Conservation (phyloP, 2,797 vertebrate species). For the Acrossocheilus wenchowensis region DNA sequence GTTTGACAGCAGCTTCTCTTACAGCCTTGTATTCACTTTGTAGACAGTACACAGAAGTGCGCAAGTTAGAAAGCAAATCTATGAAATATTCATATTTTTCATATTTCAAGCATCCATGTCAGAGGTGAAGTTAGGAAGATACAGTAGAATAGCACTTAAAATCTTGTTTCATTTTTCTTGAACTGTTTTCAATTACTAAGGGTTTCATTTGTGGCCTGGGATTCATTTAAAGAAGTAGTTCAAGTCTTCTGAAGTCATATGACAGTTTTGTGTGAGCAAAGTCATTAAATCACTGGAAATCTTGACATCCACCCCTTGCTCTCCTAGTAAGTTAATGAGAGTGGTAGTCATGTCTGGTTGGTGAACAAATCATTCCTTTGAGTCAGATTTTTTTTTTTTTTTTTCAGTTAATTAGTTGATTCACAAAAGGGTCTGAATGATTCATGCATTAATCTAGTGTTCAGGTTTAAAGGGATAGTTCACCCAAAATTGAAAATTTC, state of each 20-base stretch:
- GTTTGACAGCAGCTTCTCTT: neutral
- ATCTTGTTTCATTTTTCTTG: neutral
- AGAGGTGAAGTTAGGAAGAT: neutral
- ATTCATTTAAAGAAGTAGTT: neutral
- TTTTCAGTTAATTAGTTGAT: neutral
- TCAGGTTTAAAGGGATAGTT: neutral
- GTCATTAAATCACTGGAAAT: neutral
- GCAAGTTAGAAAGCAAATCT: slow-evolving; percentile 27
- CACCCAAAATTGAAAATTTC: neutral
- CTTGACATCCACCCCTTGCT: neutral
- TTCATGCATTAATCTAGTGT: neutral
- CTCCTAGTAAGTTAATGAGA: neutral
- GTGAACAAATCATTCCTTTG: neutral
- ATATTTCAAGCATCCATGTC: neutral
- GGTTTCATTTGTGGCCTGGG: neutral
- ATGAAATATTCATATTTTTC: slow-evolving; percentile 44
- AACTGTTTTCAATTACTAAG: neutral
- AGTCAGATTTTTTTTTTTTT: neutral
- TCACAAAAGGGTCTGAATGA: neutral
- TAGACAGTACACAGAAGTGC: neutral
- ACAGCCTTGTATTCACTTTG: slow-evolving; percentile 12
- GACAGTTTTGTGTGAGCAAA: slow-evolving; percentile 1
- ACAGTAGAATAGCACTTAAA: neutral
- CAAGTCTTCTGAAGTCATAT: neutral
- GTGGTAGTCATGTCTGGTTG: neutral